phyloP scores from a whole-genome alignment of 2,797 vertebrate genomes.

The Neomorphus geoffroyi region DNA sequence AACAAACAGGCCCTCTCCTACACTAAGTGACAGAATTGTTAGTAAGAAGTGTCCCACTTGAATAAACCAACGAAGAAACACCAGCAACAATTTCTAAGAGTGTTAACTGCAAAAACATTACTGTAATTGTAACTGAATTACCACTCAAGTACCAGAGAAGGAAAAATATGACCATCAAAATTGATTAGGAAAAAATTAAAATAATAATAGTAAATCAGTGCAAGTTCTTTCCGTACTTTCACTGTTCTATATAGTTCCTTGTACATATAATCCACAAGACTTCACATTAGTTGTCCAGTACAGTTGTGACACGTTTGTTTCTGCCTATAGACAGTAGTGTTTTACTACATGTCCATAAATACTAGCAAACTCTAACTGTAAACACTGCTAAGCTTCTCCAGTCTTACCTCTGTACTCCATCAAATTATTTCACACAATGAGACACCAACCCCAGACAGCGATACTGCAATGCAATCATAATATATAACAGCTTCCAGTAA shows the following conservation, averaged over 20 bases:
- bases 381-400: background rate
- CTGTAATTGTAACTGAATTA: background rate
- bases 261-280: background rate
- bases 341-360: background rate
- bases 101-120: background rate
- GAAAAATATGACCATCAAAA: background rate
- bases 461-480: background rate
- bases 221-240: background rate
- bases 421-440: background rate
- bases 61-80: background rate
- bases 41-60: background rate
- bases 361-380: background rate
- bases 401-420: background rate
- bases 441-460: background rate
- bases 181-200: background rate
- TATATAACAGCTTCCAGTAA: background rate
- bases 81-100: background rate
- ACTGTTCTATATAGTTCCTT: background rate
- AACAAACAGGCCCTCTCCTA: background rate
- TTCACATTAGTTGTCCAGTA: background rate
- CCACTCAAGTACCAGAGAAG: background rate
- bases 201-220: background rate
- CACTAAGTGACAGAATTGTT: background rate
- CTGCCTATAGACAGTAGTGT: background rate
- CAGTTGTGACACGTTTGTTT: background rate